Base-by-base conservation (phyloP, 2,888 invertebrate species). In the Euzophera pinguis region DNA sequence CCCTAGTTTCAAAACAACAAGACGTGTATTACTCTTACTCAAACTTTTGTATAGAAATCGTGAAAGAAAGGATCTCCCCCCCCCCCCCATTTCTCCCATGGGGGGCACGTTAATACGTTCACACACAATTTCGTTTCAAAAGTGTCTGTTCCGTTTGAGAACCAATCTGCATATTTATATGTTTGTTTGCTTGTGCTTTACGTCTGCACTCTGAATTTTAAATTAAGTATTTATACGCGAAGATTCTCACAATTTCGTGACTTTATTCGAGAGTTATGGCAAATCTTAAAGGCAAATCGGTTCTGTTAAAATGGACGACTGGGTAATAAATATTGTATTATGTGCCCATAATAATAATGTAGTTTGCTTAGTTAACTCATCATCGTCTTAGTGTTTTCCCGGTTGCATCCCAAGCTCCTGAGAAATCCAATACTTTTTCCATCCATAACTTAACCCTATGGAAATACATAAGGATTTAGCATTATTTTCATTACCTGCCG, bases 11-110 rank as follows among this genome's bases (percentile, higher is more conserved):
- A 73, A 81, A 76, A 81, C 76, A 75, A 78, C 78, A 80, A 80
- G 81, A 81, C 78, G 85, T 84, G 86, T 87, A 87, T 86, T 81
- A 85, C 86, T 85, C 85, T 84, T 83, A 81, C 81, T 84, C 86
- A 85, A 88, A 88, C 83, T 88, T 87, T 87, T 87, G 85, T 84
- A 87, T 85, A 82, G 84, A 85, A 83, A 71, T 56, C 69, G 72
- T 69, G 72, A 78, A 81, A 80, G 80, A 81, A 78, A 75, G 76
- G 81, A 77, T 63, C 59, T 55, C 61, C 60, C 61, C 1, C 35
- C 47, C 16, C 63, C 54, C 53, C 53, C 38, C 48, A 48, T 16
- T n/a, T 58, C 53, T 52, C 38, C 48, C 49, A 14, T 12, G 29
- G 45, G 14, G 45, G 45, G 32, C 9, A 78, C 75, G 77, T 78